Conservation (phyloP, 2,888 invertebrate species). For the Odontothrips loti region DNA sequence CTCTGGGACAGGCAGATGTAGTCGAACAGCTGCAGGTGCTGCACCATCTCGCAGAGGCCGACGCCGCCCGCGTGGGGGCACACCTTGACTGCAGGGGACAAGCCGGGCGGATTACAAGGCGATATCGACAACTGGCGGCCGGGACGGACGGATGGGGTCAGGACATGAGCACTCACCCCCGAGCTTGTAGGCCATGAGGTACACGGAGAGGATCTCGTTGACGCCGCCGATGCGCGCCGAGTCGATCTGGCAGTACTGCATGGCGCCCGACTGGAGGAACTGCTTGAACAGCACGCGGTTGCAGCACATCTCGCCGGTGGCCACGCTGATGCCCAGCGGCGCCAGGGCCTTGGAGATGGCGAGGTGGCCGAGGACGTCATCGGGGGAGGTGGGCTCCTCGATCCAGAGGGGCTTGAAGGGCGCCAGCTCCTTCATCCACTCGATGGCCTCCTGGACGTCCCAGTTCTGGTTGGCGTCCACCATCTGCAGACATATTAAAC, state of each 20-base stretch:
- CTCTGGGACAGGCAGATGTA: conserved; percentile 68
- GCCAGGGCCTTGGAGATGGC: conserved; percentile 63
- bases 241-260: conserved; percentile 88
- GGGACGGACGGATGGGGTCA: background rate
- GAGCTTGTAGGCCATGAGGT: conserved; percentile 82
- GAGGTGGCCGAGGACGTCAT: conserved; percentile 84
- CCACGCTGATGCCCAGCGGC: conserved; percentile 75
- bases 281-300: conserved; percentile 92
- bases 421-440: conserved; percentile 75
- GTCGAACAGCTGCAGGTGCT: conserved; percentile 85
- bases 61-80: conserved; percentile 95
- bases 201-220: conserved; percentile 81
- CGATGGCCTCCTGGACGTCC: conserved; percentile 79
- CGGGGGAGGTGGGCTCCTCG: conserved; percentile 89
- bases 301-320: conserved; percentile 88
- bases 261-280: conserved; percentile 71
- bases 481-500: conserved; percentile 55
- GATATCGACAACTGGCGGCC: too few species aligned
- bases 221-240: conserved; percentile 82
- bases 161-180: conserved; percentile 56
- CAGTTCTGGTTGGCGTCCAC: conserved; percentile 86
- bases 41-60: conserved; percentile 89
- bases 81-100: conserved; percentile 66
- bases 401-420: conserved; percentile 79
- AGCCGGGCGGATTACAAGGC: background rate